Base-by-base conservation (phyloP, 2,888 invertebrate species). In the Drepanosiphum platanoidis region DNA sequence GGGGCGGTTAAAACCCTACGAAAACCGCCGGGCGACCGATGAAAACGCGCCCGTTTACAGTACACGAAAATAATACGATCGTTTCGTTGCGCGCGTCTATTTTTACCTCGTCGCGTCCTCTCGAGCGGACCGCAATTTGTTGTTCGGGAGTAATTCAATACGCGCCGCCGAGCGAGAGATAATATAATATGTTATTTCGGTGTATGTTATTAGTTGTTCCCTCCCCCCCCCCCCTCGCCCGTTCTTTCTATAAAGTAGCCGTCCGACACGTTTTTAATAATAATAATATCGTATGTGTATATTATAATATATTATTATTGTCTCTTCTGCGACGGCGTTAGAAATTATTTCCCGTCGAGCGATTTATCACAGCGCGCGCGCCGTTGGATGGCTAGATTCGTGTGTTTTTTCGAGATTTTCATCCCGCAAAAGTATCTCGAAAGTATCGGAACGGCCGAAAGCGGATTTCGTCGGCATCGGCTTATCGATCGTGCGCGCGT, bases 261-360 rank as follows among this genome's bases (percentile, higher is more conserved):
- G 68, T 68, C 72, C 32, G 22, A 74, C 46, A 74, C 74, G 74
- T 74, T 74, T 46, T 13, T 52, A 52, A 32, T 46, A n/a, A n/a
- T n/a, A 42, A 9, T 58, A 61, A 52, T 52, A 52, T 61, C n/a
- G 22, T 46, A 74, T 74, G 42, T 52, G 46, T 74, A n/a, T n/a
- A n/a, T n/a, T n/a, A n/a, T n/a, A n/a, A n/a, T n/a, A n/a, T n/a
- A n/a, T n/a, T n/a, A n/a, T n/a, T n/a, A n/a, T n/a, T n/a, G n/a
- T n/a, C n/a, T n/a, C n/a, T 74, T 52, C 52, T 71, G 3, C 71
- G 70, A 39, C 39, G 39, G 39, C 15, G 70, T 71, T 39, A 46
- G 32, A 52, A 46, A 46, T 46, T 11, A 74, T 46, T 74, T 74
- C 74, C 74, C 46, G 74, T 74, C 32, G 52, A 74, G 22, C 32